Conservation (phyloP, 2,888 invertebrate species). For the Lingula anatina region DNA sequence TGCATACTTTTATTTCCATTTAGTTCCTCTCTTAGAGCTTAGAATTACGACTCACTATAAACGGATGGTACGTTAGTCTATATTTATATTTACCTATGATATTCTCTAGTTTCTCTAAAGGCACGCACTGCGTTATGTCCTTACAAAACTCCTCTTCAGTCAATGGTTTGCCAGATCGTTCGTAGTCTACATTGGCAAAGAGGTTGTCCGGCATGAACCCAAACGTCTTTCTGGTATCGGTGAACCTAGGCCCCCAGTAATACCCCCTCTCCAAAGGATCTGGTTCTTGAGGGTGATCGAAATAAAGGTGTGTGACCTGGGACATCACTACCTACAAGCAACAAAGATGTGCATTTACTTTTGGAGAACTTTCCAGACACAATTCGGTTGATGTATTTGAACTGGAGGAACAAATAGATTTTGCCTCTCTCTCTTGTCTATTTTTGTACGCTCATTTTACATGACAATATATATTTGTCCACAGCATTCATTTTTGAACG, state of each 20-base stretch:
- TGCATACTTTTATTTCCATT: too few relatives aligned
- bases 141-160: constrained; percentile 21
- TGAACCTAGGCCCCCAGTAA: constrained; percentile 44
- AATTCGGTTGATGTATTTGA: too few relatives aligned
- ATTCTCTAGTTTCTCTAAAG: constrained; percentile 28
- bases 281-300: constrained; percentile 42
- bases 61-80: too few relatives aligned
- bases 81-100: constrained; percentile 43
- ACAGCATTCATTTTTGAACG: too few relatives aligned
- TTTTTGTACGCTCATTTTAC: too few relatives aligned
- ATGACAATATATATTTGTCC: too few relatives aligned
- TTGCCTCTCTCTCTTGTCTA: too few relatives aligned
- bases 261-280: constrained; percentile 41
- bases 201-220: constrained; percentile 30
- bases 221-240: constrained; percentile 33
- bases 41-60: too few relatives aligned
- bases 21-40: too few relatives aligned
- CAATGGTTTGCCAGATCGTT: constrained; percentile 24
- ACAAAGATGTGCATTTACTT: background rate
- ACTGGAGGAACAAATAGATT: too few relatives aligned
- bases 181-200: constrained; percentile 24
- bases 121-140: constrained; percentile 19
- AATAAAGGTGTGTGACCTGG: constrained; percentile 35
- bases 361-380: too few relatives aligned
- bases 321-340: constrained; percentile 33